Evolutionary conservation across 2,797 vertebrate genomes (phyloP).

Genomic region (Botia kubotai): DNA sequence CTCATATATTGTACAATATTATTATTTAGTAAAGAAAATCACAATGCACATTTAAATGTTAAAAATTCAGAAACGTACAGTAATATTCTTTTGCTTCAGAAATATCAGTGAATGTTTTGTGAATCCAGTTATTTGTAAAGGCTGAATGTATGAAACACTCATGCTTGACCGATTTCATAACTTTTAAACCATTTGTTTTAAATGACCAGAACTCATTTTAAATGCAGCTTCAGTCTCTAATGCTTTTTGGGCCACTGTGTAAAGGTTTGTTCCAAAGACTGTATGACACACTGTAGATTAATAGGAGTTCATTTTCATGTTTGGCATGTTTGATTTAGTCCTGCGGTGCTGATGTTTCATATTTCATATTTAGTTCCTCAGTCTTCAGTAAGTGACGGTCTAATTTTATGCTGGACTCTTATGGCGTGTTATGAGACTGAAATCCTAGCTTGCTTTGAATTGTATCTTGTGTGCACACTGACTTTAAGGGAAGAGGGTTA

Average conservation of each 20-base stretch:
- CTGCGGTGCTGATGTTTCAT: neutral
- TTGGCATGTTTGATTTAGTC: neutral
- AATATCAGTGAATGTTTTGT: no score
- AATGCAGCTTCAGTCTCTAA: no score
- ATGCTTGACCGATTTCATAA: no score
- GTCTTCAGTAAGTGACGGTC: neutral
- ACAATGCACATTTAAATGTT: no score
- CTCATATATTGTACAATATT: no score
- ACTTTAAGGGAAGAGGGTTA: neutral
- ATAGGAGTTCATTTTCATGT: neutral
- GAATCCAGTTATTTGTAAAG: no score
- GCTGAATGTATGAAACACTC: no score
- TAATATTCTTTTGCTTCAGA: no score
- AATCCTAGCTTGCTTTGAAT: constrained; percentile 16
- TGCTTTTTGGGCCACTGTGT: neutral
- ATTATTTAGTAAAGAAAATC: no score
- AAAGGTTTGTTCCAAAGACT: neutral
- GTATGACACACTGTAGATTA: neutral
- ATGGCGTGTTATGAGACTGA: neutral
- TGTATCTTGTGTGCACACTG: neutral
- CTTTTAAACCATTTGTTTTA: no score
- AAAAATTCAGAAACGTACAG: no score
- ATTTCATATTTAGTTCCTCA: neutral
- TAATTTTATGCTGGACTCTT: neutral
- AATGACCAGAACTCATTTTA: no score